Evolutionary conservation across 2,888 invertebrate genomes (phyloP).

Genomic region (Dolichomitus sp.): DNA sequence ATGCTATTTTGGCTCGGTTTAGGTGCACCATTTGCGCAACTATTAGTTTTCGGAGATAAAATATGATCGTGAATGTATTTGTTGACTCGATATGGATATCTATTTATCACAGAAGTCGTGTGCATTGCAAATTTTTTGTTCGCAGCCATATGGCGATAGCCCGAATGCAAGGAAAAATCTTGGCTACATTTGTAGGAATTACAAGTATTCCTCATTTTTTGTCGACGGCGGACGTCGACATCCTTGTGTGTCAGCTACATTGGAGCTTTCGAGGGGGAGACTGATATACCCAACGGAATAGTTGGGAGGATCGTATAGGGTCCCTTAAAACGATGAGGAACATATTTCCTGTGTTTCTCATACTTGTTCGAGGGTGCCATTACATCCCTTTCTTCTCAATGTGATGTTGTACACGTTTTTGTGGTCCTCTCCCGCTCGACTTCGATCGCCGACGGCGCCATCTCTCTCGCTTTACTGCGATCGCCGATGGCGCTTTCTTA

Average conservation of each 20-base stretch:
- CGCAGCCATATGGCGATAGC: not conserved
- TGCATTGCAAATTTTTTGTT: not conserved
- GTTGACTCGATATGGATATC: not conserved
- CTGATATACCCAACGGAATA: not conserved
- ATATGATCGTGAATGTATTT: not conserved
- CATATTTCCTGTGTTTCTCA: not conserved
- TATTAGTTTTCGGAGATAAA: not conserved
- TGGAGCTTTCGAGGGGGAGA: not conserved
- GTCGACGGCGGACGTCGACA: slow-evolving; percentile 10
- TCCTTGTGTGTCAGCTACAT: slow-evolving; percentile 20
- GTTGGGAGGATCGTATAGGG: not conserved
- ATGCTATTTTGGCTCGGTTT: not conserved
- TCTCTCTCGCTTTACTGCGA: no score
- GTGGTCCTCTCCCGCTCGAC: no score
- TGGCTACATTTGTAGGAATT: slow-evolving; percentile 32
- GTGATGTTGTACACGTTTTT: no score
- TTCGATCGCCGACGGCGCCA: no score
- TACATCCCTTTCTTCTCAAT: no score
- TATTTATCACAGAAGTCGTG: not conserved
- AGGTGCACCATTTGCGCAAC: not conserved
- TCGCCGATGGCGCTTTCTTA: no score
- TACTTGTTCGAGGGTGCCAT: not conserved
- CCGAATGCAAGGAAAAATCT: slow-evolving; percentile 7
- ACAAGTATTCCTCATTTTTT: slow-evolving; percentile 41
- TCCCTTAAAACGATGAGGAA: not conserved